A percentile compares a stretch with the other conserved stretches of the same genome.
Evolutionary conservation across 2,113 vertebrate genomes (phyloP).

Genomic region (Alethe castanea): DNA sequence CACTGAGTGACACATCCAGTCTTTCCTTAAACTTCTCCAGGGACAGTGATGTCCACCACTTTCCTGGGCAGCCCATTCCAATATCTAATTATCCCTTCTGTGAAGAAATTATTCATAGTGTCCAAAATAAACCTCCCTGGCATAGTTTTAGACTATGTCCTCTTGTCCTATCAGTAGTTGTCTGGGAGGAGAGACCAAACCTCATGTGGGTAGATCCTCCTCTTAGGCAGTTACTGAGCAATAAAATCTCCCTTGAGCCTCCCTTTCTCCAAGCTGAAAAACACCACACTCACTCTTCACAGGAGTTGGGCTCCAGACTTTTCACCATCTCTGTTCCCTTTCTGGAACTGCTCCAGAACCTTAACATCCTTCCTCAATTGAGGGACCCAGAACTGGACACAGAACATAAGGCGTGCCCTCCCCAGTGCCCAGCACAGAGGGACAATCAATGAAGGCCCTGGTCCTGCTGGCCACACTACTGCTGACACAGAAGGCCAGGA

Average conservation of each 20-base stretch:
- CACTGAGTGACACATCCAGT: not conserved
- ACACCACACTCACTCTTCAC: not conserved
- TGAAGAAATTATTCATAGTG: not conserved
- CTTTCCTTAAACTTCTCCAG: not conserved
- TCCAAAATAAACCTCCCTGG: not conserved
- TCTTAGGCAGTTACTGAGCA: not conserved
- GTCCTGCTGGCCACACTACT: not conserved
- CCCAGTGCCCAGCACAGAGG: not conserved
- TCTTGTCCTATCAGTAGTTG: not conserved
- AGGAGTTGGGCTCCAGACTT: not conserved
- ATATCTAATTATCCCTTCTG: not conserved
- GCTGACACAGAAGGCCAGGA: not conserved
- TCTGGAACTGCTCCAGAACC: not conserved
- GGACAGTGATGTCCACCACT: not conserved
- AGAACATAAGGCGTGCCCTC: no score
- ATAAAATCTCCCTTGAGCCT: not conserved
- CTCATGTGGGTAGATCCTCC: not conserved
- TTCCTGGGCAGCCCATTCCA: not conserved
- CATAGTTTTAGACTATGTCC: not conserved
- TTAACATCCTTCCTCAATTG: not conserved
- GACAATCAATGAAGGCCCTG: fast-evolving
- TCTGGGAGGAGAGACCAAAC: not conserved
- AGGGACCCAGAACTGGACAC: not conserved
- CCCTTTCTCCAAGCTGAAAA: not conserved
- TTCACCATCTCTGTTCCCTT: not conserved